Conservation (phyloP, 2,888 invertebrate species). For the Orchesella flavescens region DNA sequence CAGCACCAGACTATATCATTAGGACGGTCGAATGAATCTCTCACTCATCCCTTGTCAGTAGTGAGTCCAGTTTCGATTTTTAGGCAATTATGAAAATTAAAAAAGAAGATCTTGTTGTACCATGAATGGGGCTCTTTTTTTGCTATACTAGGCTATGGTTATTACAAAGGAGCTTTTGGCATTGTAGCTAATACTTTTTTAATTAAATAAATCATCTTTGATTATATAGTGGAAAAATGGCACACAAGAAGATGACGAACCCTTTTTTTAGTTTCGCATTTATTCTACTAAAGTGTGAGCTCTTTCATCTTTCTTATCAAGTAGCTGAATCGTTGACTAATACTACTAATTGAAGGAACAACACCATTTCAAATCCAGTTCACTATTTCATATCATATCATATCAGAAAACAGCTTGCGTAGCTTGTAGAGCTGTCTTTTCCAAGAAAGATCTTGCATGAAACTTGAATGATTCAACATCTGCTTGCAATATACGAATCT, state of each 20-base stretch:
- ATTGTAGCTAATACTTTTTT: not conserved
- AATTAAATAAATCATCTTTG: not conserved
- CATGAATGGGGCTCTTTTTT: not conserved
- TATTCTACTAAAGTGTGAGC: no score
- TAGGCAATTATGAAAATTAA: not conserved
- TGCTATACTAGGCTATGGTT: no score
- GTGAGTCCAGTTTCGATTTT: not conserved
- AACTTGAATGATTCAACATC: no score
- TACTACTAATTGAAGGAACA: no score
- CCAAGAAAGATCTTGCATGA: not conserved
- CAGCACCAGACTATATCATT: not conserved
- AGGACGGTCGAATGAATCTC: not conserved
- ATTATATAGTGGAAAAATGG: not conserved
- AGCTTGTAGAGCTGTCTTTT: not conserved
- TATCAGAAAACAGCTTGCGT: no score
- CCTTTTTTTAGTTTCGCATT: no score
- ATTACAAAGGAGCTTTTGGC: not conserved
- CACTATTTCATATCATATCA: no score
- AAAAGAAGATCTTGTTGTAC: not conserved
- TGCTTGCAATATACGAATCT: no score
- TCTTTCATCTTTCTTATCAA: no score
- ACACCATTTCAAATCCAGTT: no score
- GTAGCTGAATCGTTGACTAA: no score
- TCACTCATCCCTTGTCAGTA: not conserved
- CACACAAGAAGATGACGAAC: no score